Percentiles rank a stretch among this genome's conserved stretches.
Evolutionary conservation across 53 echinoderm and acorn worm genomes (phyloP).

Genomic region (Glandiceps talaboti): DNA sequence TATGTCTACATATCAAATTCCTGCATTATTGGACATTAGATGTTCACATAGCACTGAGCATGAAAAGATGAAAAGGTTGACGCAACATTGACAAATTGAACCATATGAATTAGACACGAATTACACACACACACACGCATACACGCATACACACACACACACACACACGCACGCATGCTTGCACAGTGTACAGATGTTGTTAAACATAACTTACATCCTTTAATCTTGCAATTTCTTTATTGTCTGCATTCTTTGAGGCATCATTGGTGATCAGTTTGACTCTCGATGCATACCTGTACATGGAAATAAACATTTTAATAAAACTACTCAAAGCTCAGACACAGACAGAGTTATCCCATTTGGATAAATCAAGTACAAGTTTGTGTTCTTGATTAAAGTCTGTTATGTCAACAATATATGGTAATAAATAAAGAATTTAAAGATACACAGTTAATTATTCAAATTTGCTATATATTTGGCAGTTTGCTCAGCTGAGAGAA

Average conservation of each 20-base stretch:
- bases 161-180: neutral
- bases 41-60: neutral
- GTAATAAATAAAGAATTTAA: no score
- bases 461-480: no score
- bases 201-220: conserved; percentile 69
- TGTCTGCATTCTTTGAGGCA: conserved; percentile 91
- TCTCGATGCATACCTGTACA: conserved; percentile 89
- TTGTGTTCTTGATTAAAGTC: no score
- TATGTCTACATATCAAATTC: no score
- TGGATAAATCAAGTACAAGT: no score
- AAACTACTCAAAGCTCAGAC: no score
- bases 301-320: no score
- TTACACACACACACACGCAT: neutral
- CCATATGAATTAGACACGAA: neutral
- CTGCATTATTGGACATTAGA: no score
- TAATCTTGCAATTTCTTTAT: conserved; percentile 91
- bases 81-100: neutral
- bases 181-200: neutral
- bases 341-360: no score
- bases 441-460: no score
- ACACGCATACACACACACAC: neutral
- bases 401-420: no score
- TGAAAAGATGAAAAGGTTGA: neutral
- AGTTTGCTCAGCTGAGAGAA: no score
- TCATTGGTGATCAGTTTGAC: conserved; percentile 95